These are phyloP conservation scores for Criorhina ranunculi DNA, from an alignment of 2,888 invertebrate species.

Conservation along the genomic window DNA sequence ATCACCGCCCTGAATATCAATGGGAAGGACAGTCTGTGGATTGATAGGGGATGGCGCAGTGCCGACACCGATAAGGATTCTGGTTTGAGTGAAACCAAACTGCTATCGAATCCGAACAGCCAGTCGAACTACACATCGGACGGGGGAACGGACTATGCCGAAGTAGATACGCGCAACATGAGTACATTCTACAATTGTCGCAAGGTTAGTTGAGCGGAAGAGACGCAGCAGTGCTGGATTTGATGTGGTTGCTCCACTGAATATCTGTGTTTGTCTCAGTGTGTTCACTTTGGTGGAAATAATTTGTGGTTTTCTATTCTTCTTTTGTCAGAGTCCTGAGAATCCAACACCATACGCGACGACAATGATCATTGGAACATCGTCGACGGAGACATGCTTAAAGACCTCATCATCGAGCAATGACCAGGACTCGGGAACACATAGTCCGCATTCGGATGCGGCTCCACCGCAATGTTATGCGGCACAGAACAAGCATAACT, in stretches of 20 bases:
- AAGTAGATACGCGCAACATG: conserved; percentile 88
- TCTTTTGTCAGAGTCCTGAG: conserved; percentile 85
- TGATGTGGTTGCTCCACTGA: conserved; percentile 8
- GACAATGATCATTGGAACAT: conserved; percentile 87
- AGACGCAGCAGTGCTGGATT: conserved; percentile 10
- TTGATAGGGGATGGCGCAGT: conserved; percentile 89
- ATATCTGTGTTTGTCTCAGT: conserved; percentile 25
- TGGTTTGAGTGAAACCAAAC: conserved; percentile 86
- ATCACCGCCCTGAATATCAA: conserved; percentile 85
- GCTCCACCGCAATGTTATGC: conserved; percentile 80
- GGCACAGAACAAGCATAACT: conserved; percentile 81
- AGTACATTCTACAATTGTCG: conserved; percentile 90
- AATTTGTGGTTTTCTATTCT: conserved; percentile 30
- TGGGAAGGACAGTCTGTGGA: conserved; percentile 89
- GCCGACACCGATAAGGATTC: conserved; percentile 88
- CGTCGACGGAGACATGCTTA: conserved; percentile 84
- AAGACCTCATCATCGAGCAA: conserved; percentile 84
- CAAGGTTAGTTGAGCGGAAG: conserved; percentile 83
- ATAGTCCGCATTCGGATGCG: conserved; percentile 84
- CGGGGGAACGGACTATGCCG: conserved; percentile 88
- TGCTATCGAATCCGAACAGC: conserved; percentile 85
- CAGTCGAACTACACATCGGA: conserved; percentile 84
- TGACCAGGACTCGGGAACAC: conserved; percentile 84
- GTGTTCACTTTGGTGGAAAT: conserved; percentile 36
- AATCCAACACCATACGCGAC: conserved; percentile 91